Base-by-base conservation (phyloP, 2,888 invertebrate genomes). In the Aromia moschata region DNA sequence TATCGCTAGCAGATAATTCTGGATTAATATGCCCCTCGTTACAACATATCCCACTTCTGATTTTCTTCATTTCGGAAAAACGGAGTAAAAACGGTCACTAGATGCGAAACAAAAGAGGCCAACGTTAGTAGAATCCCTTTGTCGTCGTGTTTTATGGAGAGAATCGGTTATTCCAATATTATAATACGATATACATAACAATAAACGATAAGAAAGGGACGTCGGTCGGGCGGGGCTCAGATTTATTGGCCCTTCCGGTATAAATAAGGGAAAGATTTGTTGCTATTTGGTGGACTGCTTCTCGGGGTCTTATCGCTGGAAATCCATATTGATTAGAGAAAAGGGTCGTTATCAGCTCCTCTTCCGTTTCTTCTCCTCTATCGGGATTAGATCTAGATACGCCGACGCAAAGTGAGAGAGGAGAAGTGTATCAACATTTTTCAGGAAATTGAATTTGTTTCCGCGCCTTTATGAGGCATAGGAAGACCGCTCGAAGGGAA, bases 341-440 rank as follows among this genome's bases (percentile, higher is more conserved):
- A 43, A 25, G n/a, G 51, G 57, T 56, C 66, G 68, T 69, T 70
- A 69, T 70, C 67, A 57, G 61, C 43, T 58, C 59, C 51, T 66
- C 66, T 59, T 67, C 52, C 61, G 57, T 62, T 68, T 62, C 61
- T 58, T 66, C 57, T 61, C 43, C 62, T 62, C 65, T 63, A 69
- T 70, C 70, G 57, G 68, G 61, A 70, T 70, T 70, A 70, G 70
- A 70, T 70, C 70, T 65, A 62, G 62, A 64, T 56, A 60, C 51
- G 57, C 40, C 49, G 47, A 30, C 55, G 58, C 62, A 68, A 67
- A 61, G 56, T 53, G 56, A 58, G 55, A 44, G 56, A 31, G 47
- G 49, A 25, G 40, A n/a, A 41, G 37, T 37, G 30, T 52, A 31
- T 31, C 11, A 16, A 45, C 55, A 45, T 55, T 55, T 38, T 45